Evolutionary conservation across 1,140 invertebrate genomes (phyloP).

Genomic region (Pseudobourletiella spinata): DNA sequence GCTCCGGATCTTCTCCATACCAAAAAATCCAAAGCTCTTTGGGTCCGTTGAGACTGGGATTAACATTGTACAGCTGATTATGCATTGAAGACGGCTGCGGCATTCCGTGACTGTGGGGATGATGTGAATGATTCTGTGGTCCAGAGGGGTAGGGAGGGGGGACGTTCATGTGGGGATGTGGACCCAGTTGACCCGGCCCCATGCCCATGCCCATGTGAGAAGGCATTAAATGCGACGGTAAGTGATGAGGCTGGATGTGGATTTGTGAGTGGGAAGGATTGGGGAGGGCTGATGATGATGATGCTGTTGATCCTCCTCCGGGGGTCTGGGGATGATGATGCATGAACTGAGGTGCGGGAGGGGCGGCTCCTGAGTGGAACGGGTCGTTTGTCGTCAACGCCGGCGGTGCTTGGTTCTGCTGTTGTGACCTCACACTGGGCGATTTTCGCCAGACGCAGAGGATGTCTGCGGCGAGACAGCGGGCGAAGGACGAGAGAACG

Average conservation of each 20-base stretch:
- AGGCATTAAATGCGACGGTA: slow-evolving; percentile 29
- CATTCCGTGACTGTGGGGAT: slow-evolving; percentile 19
- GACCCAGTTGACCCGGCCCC: slow-evolving; percentile 21
- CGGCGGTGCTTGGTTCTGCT: slow-evolving; percentile 46
- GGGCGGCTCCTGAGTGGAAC: slow-evolving; percentile 53
- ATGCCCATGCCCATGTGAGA: slow-evolving; percentile 9
- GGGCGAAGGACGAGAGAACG: slow-evolving; percentile 81
- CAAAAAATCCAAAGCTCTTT: slow-evolving; percentile 99
- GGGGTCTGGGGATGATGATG: slow-evolving; percentile 16
- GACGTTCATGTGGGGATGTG: slow-evolving; percentile 25
- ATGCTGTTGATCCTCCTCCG: no score
- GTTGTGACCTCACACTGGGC: slow-evolving; percentile 19
- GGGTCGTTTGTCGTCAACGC: slow-evolving; percentile 53
- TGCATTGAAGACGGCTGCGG: slow-evolving; percentile 7
- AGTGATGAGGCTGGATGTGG: slow-evolving; percentile 12
- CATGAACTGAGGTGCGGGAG: slow-evolving; percentile 27
- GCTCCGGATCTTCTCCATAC: slow-evolving; percentile 61
- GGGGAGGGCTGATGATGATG: not conserved
- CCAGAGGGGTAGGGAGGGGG: slow-evolving; percentile 10
- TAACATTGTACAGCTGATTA: slow-evolving; percentile 20
- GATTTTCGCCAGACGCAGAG: slow-evolving; percentile 87
- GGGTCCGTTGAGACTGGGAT: slow-evolving; percentile 43
- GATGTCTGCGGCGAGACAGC: slow-evolving; percentile 87
- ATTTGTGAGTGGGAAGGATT: not conserved
- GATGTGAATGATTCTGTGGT: slow-evolving; percentile 12